A percentile compares a stretch with the other conserved stretches of the same genome.
These are phyloP conservation scores for Darevskia mixta DNA, from an alignment of 2,797 vertebrate genomes.

Conservation along the genomic window DNA sequence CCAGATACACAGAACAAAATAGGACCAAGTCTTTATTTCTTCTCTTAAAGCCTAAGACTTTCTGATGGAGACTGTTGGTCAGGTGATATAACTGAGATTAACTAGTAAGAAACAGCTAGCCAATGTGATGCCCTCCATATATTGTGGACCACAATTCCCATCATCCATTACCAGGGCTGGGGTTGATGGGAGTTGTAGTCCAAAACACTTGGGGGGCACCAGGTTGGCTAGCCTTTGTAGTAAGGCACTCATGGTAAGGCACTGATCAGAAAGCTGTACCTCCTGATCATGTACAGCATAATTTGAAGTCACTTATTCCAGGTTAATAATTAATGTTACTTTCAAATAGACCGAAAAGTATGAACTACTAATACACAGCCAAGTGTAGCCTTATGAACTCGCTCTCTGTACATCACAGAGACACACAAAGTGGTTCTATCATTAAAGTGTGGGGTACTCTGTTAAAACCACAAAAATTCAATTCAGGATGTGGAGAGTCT, in stretches of 20 bases:
- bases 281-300: slow-evolving; percentile 68
- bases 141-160: too few species aligned
- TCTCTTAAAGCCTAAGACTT: slow-evolving; percentile 37
- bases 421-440: slow-evolving; percentile 29
- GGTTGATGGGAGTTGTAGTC: too few species aligned
- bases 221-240: background rate
- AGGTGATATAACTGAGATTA: slow-evolving; percentile 59
- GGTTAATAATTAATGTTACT: slow-evolving; percentile 66
- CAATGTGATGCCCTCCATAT: too few species aligned
- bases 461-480: background rate
- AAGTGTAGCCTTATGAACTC: slow-evolving; percentile 55
- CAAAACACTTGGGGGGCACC: too few species aligned
- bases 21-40: slow-evolving; percentile 28
- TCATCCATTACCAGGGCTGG: too few species aligned
- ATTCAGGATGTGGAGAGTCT: background rate
- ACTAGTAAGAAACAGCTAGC: too few species aligned
- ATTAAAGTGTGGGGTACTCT: background rate
- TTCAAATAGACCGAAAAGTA: slow-evolving; percentile 63
- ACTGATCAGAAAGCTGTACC: slow-evolving; percentile 53
- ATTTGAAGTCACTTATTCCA: slow-evolving; percentile 69
- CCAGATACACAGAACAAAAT: slow-evolving; percentile 41
- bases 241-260: slow-evolving; percentile 43
- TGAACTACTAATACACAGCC: slow-evolving; percentile 55
- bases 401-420: background rate
- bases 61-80: slow-evolving; percentile 12